phyloP scores from a whole-genome alignment of 2,113 vertebrate species.

The Zapornia atra region DNA sequence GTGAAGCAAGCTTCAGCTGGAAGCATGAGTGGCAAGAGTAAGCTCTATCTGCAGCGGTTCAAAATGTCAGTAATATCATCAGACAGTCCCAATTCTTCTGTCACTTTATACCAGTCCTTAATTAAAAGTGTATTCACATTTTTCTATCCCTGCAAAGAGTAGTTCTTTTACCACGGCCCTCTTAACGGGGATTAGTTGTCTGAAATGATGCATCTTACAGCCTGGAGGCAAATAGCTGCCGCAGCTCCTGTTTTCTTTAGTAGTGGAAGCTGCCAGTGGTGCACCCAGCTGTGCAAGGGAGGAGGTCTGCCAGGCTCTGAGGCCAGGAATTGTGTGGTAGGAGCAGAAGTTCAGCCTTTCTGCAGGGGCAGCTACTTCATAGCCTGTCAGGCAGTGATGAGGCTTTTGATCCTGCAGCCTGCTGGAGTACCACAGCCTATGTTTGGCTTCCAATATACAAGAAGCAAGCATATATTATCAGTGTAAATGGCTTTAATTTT shows the following conservation, averaged over 20 bases:
- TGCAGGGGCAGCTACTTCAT: background rate
- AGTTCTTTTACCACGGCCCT: background rate
- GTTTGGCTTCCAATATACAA: background rate
- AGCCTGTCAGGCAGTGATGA: background rate
- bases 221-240: constrained; percentile 11
- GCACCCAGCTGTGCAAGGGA: background rate
- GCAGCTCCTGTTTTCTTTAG: constrained; percentile 26
- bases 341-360: constrained; percentile 46
- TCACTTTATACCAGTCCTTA: background rate
- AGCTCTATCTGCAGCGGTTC: background rate
- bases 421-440: background rate
- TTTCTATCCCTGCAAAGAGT: background rate
- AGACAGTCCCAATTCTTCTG: background rate
- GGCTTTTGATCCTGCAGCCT: constrained; percentile 23
- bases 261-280: background rate
- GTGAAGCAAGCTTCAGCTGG: background rate
- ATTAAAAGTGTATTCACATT: background rate
- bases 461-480: background rate
- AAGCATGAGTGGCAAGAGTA: background rate
- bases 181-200: constrained; percentile 1
- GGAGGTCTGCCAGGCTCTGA: background rate
- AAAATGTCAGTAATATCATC: background rate
- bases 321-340: background rate
- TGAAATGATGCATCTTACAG: constrained; percentile 2
- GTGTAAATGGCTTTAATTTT: background rate